phyloP scores from a whole-genome alignment of 1,140 invertebrate species.

The Drosophila mayri region DNA sequence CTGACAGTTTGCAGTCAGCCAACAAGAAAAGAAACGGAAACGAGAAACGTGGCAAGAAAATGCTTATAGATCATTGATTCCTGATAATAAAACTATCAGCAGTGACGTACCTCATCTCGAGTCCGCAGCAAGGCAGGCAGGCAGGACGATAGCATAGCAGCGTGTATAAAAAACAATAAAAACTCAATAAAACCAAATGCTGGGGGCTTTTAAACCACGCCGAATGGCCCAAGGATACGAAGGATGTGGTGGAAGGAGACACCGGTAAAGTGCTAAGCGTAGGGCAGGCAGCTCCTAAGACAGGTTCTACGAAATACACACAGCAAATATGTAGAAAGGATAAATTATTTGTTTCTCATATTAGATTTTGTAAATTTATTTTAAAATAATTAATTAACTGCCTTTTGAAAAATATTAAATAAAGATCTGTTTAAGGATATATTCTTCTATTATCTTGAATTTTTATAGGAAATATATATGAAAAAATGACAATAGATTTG shows the following conservation, averaged over 20 bases:
- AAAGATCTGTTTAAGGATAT: no score
- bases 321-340: not conserved
- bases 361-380: no score
- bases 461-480: not conserved
- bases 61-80: slow-evolving; percentile 80
- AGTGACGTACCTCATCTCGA: slow-evolving; percentile 45
- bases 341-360: no score
- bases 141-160: slow-evolving; percentile 25
- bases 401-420: not conserved
- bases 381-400: no score
- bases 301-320: slow-evolving; percentile 9
- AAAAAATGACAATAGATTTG: slow-evolving; percentile 81
- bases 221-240: slow-evolving; percentile 50
- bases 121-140: slow-evolving; percentile 18
- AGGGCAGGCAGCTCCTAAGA: slow-evolving; percentile 19
- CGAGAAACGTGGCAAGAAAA: slow-evolving; percentile 56
- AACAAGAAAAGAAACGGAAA: slow-evolving; percentile 33
- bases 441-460: no score
- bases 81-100: slow-evolving; percentile 81
- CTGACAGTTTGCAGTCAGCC: slow-evolving; percentile 49
- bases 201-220: slow-evolving; percentile 76
- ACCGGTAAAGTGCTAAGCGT: slow-evolving; percentile 70
- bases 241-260: slow-evolving; percentile 40
- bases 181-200: slow-evolving; percentile 81
- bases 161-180: slow-evolving; percentile 81